Evolutionary conservation across 2,113 vertebrate genomes (phyloP).

Genomic region (Ardeotis arabs): DNA sequence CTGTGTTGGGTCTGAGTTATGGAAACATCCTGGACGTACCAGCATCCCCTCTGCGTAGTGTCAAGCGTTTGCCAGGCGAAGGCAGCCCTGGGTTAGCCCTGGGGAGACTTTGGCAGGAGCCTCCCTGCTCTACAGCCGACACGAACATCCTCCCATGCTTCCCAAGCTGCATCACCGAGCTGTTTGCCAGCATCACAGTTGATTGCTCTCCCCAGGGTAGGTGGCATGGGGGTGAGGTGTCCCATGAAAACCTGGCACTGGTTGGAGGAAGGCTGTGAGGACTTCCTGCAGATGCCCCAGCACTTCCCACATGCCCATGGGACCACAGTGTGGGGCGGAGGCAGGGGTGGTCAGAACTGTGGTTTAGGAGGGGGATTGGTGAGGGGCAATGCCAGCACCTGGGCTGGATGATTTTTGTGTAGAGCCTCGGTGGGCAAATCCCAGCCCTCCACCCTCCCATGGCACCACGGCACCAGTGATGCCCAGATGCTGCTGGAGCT

Average conservation of each 20-base stretch:
- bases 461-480: background rate
- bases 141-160: rapidly evolving
- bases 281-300: background rate
- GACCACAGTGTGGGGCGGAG: background rate
- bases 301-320: background rate
- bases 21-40: background rate
- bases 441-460: background rate
- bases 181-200: background rate
- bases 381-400: background rate
- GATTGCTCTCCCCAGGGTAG: background rate
- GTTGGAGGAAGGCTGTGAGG: background rate
- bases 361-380: background rate
- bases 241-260: background rate
- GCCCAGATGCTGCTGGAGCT: background rate
- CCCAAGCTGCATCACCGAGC: background rate
- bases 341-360: no score
- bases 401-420: background rate
- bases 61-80: background rate
- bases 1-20: background rate
- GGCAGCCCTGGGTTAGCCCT: background rate
- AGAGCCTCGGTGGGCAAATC: background rate
- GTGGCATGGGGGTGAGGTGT: background rate
- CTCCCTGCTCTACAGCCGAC: background rate
- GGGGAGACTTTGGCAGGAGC: background rate
- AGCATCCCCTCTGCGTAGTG: background rate